Conservation (phyloP, 2,888 invertebrate genomes). For the Petrolisthes manimaculis region DNA sequence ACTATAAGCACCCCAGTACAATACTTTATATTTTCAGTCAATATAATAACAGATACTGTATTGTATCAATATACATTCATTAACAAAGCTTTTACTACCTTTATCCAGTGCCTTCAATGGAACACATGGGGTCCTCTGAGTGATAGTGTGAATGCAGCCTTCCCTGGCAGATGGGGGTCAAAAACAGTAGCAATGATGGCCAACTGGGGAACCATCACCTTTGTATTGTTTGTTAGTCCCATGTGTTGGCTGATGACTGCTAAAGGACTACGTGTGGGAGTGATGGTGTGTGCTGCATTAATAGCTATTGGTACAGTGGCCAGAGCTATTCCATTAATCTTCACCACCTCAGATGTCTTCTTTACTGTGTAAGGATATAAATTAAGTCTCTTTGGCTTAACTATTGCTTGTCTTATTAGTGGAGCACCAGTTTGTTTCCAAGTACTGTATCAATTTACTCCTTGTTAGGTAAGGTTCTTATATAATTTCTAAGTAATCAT, state of each 20-base stretch:
- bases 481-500: no score
- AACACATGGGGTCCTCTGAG: conserved; percentile 64
- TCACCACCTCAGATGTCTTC: conserved; percentile 10
- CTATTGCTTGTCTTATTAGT: not conserved
- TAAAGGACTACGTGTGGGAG: conserved; percentile 48
- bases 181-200: conserved; percentile 64
- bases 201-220: conserved; percentile 60
- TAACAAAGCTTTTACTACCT: no score
- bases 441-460: not conserved
- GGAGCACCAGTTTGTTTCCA: not conserved
- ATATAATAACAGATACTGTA: no score
- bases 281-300: conserved; percentile 38
- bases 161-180: conserved; percentile 46
- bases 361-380: conserved; percentile 43
- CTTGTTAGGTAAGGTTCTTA: no score
- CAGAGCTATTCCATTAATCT: conserved; percentile 18
- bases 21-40: no score
- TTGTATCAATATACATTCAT: no score
- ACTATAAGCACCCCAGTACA: no score
- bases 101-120: conserved; percentile 53
- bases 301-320: conserved; percentile 37
- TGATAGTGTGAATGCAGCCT: conserved; percentile 51
- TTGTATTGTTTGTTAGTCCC: conserved; percentile 53
- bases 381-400: not conserved
- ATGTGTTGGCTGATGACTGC: conserved; percentile 57